These are phyloP conservation scores for Cinclus mexicanus DNA, from an alignment of 2,113 vertebrate genomes.

Conservation along the genomic window DNA sequence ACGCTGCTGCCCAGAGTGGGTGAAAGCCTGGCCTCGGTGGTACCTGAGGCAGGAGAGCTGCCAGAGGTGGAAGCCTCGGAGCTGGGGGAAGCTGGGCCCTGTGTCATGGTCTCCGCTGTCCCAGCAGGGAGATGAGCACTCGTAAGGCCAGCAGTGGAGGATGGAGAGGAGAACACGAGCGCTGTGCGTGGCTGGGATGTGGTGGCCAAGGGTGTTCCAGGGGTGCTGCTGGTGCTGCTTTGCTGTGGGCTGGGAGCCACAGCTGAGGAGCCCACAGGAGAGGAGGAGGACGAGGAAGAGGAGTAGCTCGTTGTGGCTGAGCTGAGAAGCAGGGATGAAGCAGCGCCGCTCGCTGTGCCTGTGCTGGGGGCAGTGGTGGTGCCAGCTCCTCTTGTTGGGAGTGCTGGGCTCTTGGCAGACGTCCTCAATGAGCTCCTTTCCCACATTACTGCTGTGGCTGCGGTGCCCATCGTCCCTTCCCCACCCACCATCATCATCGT, in stretches of 20 bases:
- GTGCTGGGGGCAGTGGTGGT: fast-evolving
- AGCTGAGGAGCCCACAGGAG: fast-evolving
- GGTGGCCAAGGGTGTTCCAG: fast-evolving
- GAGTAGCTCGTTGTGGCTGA: fast-evolving
- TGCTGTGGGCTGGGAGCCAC: neutral
- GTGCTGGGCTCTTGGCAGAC: fast-evolving
- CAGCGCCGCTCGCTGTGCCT: too few relatives aligned
- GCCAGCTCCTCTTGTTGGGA: fast-evolving
- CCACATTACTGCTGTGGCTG: fast-evolving
- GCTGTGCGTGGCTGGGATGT: neutral
- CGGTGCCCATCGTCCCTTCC: neutral
- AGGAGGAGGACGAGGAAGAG: neutral
- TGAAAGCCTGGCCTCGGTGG: too few relatives aligned
- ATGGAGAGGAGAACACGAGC: fast-evolving
- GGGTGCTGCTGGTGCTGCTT: neutral
- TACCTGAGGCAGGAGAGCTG: fast-evolving
- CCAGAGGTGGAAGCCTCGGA: neutral
- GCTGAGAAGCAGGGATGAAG: neutral
- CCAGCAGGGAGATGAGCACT: neutral
- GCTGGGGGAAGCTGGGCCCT: too few relatives aligned
- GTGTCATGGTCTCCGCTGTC: neutral
- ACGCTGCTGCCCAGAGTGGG: fast-evolving
- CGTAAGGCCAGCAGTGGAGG: fast-evolving
- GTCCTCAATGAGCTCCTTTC: fast-evolving
- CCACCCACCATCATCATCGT: fast-evolving